A percentile compares a stretch with the other conserved stretches of the same genome.
These are phyloP conservation scores for Pantherophis alleghaniensis DNA, from an alignment of 2,797 vertebrate species.

Conservation along the genomic window DNA sequence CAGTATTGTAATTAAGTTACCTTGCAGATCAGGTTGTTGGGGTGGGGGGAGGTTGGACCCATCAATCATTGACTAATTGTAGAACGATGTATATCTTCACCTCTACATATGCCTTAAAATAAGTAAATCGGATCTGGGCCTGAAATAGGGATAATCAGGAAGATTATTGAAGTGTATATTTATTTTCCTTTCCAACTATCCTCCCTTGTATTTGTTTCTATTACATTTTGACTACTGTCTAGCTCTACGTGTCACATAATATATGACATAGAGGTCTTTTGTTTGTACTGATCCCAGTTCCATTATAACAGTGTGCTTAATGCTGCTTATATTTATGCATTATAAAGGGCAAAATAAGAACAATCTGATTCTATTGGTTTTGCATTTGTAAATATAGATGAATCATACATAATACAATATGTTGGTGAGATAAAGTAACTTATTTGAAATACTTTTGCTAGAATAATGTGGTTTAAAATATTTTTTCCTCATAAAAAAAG, in stretches of 20 bases:
- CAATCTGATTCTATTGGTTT: not conserved
- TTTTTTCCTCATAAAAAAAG: not conserved
- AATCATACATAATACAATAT: not conserved
- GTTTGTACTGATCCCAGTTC: not conserved
- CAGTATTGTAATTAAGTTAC: not conserved
- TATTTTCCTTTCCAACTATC: not conserved
- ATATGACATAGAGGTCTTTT: not conserved
- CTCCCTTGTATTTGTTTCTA: not conserved
- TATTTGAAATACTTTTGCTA: not conserved
- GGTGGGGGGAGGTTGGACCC: not conserved
- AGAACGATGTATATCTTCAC: not conserved
- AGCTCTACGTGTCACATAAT: not conserved
- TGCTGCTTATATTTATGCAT: not conserved
- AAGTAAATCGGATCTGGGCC: slow-evolving; percentile 10
- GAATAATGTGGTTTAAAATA: not conserved
- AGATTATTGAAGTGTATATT: not conserved
- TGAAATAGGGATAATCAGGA: not conserved
- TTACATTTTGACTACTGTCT: not conserved
- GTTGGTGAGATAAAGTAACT: not conserved
- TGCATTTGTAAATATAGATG: not conserved
- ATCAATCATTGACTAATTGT: not conserved
- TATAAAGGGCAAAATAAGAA: not conserved
- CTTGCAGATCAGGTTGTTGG: not conserved
- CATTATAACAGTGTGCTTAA: not conserved
- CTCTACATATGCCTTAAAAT: not conserved